A percentile compares a stretch with the other conserved stretches of the same genome.
phyloP scores from a whole-genome alignment of 1,140 invertebrate species.

The Sminthurides bifidus region DNA sequence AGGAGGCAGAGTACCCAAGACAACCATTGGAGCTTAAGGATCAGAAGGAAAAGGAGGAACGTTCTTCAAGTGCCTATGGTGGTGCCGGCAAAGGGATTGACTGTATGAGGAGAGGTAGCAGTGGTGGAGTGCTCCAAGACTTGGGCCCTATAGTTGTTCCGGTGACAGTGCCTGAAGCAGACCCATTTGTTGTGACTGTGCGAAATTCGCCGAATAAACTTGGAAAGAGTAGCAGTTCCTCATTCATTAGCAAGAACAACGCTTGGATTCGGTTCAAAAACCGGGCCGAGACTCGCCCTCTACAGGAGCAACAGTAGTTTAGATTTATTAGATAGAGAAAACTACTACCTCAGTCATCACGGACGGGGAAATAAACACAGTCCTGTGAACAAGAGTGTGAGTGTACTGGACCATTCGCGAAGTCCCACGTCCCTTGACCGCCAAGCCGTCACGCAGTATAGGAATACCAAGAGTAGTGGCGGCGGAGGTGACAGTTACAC shows the following conservation, averaged over 20 bases:
- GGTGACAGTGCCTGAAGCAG: conserved; percentile 10
- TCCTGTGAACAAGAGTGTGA: too few species aligned
- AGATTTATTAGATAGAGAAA: conserved; percentile 26
- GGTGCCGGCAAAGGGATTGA: too few species aligned
- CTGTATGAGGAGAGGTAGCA: background rate
- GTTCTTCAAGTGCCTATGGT: too few species aligned
- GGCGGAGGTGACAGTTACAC: conserved; percentile 5
- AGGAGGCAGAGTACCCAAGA: background rate
- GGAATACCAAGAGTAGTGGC: too few species aligned
- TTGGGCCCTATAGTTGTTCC: conserved; percentile 9
- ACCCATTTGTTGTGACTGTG: conserved; percentile 29
- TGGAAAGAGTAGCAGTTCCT: conserved; percentile 22
- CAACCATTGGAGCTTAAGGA: background rate
- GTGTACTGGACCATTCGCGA: too few species aligned
- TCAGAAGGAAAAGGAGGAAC: too few species aligned
- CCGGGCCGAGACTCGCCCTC: conserved; percentile 26
- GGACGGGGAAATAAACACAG: too few species aligned
- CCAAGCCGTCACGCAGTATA: too few species aligned
- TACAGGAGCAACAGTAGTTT: conserved; percentile 28
- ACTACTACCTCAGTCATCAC: conserved; percentile 19
- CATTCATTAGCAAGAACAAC: conserved; percentile 41
- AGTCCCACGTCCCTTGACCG: too few species aligned
- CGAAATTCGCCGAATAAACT: conserved; percentile 26
- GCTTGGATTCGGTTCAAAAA: conserved; percentile 12
- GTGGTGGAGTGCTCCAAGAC: background rate